Conservation (phyloP, 2,797 vertebrate genomes). For the Bradypodion pumilum region DNA sequence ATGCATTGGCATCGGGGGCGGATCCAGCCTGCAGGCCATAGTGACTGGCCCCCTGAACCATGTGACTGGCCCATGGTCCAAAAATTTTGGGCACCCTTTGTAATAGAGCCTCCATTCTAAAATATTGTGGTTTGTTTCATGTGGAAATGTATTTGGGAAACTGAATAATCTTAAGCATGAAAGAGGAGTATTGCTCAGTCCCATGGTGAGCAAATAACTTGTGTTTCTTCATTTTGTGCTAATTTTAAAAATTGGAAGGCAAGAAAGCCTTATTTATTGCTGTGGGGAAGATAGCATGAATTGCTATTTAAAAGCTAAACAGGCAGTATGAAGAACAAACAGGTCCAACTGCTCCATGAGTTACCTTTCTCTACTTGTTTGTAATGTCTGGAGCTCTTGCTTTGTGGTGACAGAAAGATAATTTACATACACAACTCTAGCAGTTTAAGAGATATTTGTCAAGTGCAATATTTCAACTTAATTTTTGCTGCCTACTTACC, state of each 20-base stretch:
- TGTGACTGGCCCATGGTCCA: no score
- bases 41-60: no score
- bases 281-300: neutral
- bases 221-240: neutral
- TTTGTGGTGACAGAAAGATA: no score
- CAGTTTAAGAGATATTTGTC: no score
- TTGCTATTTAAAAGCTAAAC: neutral
- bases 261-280: neutral
- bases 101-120: conserved; percentile 49
- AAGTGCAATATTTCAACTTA: no score
- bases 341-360: no score
- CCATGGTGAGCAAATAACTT: neutral
- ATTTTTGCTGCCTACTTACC: neutral
- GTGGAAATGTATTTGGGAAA: rapidly evolving
- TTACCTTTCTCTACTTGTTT: neutral
- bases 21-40: no score
- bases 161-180: rapidly evolving
- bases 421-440: no score
- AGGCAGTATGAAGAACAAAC: neutral
- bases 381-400: neutral
- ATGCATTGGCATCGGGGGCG: no score
- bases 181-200: no score
- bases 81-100: no score
- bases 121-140: rapidly evolving
- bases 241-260: neutral